Evolutionary conservation across 1,140 invertebrate genomes (phyloP).

Genomic region (Coenobita brevimanus): DNA sequence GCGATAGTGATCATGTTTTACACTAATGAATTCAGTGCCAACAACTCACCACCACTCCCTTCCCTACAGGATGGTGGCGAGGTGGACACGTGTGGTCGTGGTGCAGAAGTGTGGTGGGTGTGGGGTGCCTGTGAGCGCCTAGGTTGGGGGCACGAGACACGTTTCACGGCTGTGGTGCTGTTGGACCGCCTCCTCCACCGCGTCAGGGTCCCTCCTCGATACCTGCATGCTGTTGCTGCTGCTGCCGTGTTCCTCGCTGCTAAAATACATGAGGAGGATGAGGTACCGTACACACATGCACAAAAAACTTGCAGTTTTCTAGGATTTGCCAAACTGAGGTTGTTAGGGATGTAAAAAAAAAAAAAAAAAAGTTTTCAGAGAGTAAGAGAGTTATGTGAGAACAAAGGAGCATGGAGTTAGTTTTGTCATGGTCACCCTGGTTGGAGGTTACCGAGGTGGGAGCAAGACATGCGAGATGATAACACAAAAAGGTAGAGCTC

Average conservation of each 20-base stretch:
- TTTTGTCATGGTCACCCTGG: too few species aligned
- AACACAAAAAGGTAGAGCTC: too few species aligned
- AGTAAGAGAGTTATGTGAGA: too few species aligned
- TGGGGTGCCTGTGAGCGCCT: conserved; percentile 27
- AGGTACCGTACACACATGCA: too few species aligned
- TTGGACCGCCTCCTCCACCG: conserved; percentile 39
- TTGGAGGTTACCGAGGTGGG: too few species aligned
- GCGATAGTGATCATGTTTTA: not conserved
- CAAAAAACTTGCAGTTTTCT: too few species aligned
- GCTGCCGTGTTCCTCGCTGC: conserved; percentile 46
- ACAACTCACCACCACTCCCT: not conserved
- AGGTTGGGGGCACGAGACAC: conserved; percentile 35
- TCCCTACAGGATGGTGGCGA: not conserved
- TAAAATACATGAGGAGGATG: conserved; percentile 55
- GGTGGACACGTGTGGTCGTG: not conserved
- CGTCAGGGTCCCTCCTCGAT: conserved; percentile 33
- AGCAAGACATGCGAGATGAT: too few species aligned
- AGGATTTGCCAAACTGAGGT: too few species aligned
- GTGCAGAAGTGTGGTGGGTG: conserved; percentile 14
- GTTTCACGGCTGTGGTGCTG: conserved; percentile 31
- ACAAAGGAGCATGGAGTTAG: too few species aligned
- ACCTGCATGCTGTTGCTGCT: conserved; percentile 45
- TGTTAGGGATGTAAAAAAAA: too few species aligned
- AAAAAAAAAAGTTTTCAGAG: too few species aligned
- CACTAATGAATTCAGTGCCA: too few species aligned